These are phyloP conservation scores for Dynastes hyllus DNA, from an alignment of 2,888 invertebrate species.

Conservation along the genomic window DNA sequence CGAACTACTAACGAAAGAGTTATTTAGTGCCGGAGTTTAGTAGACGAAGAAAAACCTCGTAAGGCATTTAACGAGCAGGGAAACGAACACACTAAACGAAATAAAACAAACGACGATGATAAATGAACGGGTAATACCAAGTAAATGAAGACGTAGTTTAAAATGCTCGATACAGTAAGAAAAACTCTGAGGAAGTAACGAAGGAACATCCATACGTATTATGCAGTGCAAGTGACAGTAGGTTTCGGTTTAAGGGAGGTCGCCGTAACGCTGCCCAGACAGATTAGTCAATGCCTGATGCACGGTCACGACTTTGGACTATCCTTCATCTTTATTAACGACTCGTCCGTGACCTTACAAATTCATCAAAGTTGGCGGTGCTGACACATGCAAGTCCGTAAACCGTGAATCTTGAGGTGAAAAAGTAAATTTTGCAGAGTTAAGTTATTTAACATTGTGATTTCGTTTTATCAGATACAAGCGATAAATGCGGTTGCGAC, in stretches of 20 bases:
- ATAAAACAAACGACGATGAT: slow-evolving; percentile 13
- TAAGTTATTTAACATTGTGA: not conserved
- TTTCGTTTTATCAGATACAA: not conserved
- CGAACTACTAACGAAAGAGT: not conserved
- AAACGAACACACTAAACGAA: not conserved
- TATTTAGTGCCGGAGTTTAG: not conserved
- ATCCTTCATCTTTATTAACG: slow-evolving; percentile 61
- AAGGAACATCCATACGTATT: slow-evolving; percentile 23
- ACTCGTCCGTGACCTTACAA: slow-evolving; percentile 55
- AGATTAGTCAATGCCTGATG: slow-evolving; percentile 60
- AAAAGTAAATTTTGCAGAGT: slow-evolving; percentile 6
- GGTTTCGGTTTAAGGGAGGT: slow-evolving; percentile 55
- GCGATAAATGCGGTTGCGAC: not conserved
- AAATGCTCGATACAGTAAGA: slow-evolving; percentile 14
- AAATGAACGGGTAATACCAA: not conserved
- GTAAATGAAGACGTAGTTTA: slow-evolving; percentile 25
- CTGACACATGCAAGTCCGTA: slow-evolving; percentile 35
- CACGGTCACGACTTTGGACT: slow-evolving; percentile 56
- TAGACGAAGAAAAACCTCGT: not conserved
- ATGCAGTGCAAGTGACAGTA: slow-evolving; percentile 56
- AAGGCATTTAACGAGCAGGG: not conserved
- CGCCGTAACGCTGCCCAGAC: slow-evolving; percentile 57
- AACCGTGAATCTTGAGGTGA: slow-evolving; percentile 28
- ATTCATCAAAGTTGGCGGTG: slow-evolving; percentile 55
- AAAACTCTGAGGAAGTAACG: slow-evolving; percentile 16